phyloP scores from a whole-genome alignment of 2,888 invertebrate genomes.

The Stenchaetothrips biformis region DNA sequence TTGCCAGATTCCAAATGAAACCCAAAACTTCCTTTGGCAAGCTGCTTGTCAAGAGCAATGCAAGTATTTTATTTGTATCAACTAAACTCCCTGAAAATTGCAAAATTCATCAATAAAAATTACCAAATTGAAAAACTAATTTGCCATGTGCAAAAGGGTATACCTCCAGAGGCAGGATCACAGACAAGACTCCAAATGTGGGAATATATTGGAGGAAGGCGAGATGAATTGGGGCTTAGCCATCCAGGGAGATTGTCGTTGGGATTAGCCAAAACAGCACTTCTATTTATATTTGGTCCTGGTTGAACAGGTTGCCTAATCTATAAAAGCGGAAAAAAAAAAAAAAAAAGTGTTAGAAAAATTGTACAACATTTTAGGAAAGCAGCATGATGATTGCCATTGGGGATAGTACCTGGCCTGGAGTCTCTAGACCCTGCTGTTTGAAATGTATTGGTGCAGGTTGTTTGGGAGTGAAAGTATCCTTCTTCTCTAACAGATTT shows the following conservation, averaged over 20 bases:
- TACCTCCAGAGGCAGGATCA: conserved; percentile 30
- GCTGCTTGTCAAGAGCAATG: conserved; percentile 49
- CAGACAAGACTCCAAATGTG: conserved; percentile 47
- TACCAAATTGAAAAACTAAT: too few relatives aligned
- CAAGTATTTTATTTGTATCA: conserved; percentile 48
- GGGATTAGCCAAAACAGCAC: background rate
- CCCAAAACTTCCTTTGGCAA: conserved; percentile 49
- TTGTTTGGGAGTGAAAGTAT: conserved; percentile 37
- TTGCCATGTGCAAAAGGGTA: conserved; percentile 35
- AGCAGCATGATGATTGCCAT: background rate
- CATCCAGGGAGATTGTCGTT: conserved; percentile 42
- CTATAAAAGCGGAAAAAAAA: background rate
- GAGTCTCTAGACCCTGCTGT: background rate
- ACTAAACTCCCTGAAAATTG: conserved; percentile 37
- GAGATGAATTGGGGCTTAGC: conserved; percentile 46
- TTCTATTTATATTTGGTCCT: background rate
- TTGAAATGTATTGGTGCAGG: background rate
- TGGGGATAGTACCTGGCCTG: background rate
- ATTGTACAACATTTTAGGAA: background rate
- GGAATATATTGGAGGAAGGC: conserved; percentile 46
- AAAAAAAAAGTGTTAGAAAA: background rate
- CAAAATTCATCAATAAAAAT: background rate
- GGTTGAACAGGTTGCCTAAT: background rate
- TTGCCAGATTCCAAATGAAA: conserved; percentile 50
- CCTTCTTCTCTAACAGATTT: conserved; percentile 38